Evolutionary conservation across 37 sponge, comb jelly and placozoan species (phyloP).

Genomic region (Eunapius fragilis): DNA sequence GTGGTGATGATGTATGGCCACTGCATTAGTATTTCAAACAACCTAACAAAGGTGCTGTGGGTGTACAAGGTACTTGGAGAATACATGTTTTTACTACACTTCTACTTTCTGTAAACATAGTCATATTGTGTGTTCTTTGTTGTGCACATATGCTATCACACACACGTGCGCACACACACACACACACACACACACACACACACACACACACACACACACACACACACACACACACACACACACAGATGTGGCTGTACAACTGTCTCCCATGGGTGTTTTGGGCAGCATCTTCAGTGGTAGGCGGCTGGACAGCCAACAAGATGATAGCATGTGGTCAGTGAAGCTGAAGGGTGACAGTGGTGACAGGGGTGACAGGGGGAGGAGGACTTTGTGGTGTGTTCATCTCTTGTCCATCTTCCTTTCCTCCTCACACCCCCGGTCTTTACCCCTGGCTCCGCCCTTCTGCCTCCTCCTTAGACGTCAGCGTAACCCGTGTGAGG

Average conservation of each 20-base stretch:
- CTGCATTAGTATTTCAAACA: no score
- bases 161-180: background rate
- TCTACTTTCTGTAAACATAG: no score
- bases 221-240: background rate
- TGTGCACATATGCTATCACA: background rate
- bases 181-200: background rate
- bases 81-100: no score
- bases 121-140: no score
- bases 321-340: conserved; percentile 26
- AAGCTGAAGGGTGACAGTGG: no score
- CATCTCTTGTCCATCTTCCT: background rate
- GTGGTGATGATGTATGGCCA: no score
- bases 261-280: conserved; percentile 36
- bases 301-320: conserved; percentile 19
- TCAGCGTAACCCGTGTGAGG: conserved; percentile 1
- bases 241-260: conserved; percentile 32
- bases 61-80: no score
- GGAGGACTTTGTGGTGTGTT: no score
- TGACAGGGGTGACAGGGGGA: no score
- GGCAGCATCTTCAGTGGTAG: conserved; percentile 11
- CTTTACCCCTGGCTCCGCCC: background rate
- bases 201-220: conserved; percentile 2
- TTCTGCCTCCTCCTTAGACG: background rate
- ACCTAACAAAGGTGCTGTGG: no score
- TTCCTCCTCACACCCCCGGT: background rate